phyloP scores from a whole-genome alignment of 2,797 vertebrate genomes.

The Thunnus albacares region DNA sequence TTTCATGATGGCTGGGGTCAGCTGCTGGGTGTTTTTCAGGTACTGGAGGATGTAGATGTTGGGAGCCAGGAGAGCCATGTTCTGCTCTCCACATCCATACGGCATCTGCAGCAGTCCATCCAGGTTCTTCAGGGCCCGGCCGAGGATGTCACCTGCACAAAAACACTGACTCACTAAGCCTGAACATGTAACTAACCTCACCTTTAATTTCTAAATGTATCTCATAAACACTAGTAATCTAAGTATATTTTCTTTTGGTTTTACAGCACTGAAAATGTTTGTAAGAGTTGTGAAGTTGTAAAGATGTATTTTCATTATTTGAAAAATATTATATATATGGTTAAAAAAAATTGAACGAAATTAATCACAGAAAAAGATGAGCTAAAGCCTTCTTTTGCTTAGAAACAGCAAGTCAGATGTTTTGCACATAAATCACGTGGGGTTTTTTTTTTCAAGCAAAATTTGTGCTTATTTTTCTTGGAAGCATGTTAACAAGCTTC shows the following conservation, averaged over 20 bases:
- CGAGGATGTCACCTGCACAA: constrained; percentile 87
- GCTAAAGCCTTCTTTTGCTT: too few relatives aligned
- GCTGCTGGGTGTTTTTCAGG: constrained; percentile 84
- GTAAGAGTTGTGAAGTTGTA: too few relatives aligned
- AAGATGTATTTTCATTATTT: too few relatives aligned
- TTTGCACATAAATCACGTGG: too few relatives aligned
- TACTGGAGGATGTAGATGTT: constrained; percentile 89
- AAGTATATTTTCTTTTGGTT: background rate
- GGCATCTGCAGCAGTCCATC: constrained; percentile 86
- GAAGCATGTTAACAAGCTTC: too few relatives aligned
- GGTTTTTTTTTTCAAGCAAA: too few relatives aligned
- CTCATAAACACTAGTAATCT: background rate
- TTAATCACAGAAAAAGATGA: too few relatives aligned
- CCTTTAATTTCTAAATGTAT: background rate
- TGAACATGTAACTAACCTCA: background rate
- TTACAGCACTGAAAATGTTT: too few relatives aligned
- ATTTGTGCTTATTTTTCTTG: too few relatives aligned
- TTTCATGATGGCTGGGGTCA: constrained; percentile 73
- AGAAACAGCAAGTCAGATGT: too few relatives aligned
- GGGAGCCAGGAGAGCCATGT: constrained; percentile 86
- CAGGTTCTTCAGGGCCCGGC: constrained; percentile 85
- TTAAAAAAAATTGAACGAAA: too few relatives aligned
- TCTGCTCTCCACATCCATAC: constrained; percentile 90
- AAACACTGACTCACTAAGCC: constrained; percentile 21
- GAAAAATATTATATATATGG: too few relatives aligned